Base-by-base conservation (phyloP, 2,113 vertebrate genomes). In the Chloropsis cyanopogon region DNA sequence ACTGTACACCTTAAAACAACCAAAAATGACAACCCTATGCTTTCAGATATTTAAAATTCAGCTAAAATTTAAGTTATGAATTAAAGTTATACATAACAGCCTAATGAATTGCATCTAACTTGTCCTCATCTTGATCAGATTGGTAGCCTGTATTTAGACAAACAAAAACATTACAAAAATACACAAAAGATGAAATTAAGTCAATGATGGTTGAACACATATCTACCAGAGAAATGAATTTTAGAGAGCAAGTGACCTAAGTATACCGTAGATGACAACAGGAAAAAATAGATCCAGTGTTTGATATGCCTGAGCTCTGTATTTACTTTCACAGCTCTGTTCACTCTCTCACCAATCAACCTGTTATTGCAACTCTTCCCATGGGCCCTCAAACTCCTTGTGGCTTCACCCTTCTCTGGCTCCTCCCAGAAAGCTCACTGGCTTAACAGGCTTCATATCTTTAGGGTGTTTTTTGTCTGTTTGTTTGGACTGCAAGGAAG, bases 401-500 rank as follows among this genome's bases (percentile, higher is more conserved):
- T 53, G 71, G 69, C 28, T 97, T 70, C 39, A 53, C 82, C 86
- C 96, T 86, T 81, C 76, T 95, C 96, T 93, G 31, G 95, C 76
- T 97, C 95, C 96, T 97, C 65, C 44, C 4, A 6, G 49, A 90
- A 95, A 97, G 92, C 93, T 93, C 96, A 94, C 28, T 33, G 4
- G 88, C 84, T 96, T 71, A 96, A 94, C 85, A 95, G 90, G 71
- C 94, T 97, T 90, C 31, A 4, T 97, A 90, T 71, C 94, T 91
- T 92, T 95, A 94, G 53, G 41, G 44, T 42, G 33, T 28, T 63
- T 89, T 93, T 86, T 85, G 54, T 65, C 56, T 89, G 14, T 88
- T 82, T 84, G 88, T 96, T 96, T 96, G 92, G 94, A 96, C 95
- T 97, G 86, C 18, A 96, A 69, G 90, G 93, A 95, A 96, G 90